Percentiles rank a stretch among this genome's conserved stretches.
Conservation (phyloP, 2,113 vertebrate species). For the Labeo rohita region DNA sequence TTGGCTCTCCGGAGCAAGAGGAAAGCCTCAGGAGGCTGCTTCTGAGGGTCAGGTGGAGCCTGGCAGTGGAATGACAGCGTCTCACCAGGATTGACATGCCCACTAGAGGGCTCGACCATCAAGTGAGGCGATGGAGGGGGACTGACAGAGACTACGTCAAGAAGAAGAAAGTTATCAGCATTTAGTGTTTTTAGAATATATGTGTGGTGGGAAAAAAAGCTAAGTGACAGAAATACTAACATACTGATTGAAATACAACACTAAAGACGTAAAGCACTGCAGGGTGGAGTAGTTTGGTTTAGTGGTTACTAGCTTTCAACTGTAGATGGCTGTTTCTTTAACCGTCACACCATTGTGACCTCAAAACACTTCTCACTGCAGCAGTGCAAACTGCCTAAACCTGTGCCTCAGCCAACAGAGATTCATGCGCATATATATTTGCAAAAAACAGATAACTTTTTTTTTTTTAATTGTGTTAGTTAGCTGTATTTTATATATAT, state of each 20-base stretch:
- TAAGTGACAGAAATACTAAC: neutral
- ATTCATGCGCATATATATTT: neutral
- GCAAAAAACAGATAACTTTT: no score
- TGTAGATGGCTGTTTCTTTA: slow-evolving; percentile 19
- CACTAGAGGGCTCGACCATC: slow-evolving; percentile 29
- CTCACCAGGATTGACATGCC: slow-evolving; percentile 32
- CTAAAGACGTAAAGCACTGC: neutral
- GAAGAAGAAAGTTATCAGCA: neutral
- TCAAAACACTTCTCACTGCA: neutral
- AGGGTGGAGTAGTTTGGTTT: slow-evolving; percentile 24
- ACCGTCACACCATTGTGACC: slow-evolving; percentile 23
- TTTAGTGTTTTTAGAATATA: neutral
- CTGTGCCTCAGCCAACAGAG: neutral
- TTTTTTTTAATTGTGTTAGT: no score
- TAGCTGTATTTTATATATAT: no score
- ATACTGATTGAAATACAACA: slow-evolving; percentile 12
- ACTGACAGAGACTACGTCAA: neutral
- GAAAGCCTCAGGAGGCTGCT: neutral
- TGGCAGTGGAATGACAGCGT: slow-evolving; percentile 42
- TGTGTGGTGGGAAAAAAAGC: neutral
- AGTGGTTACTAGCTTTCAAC: slow-evolving; percentile 13
- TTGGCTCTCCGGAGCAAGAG: slow-evolving; percentile 27
- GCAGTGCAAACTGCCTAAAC: neutral
- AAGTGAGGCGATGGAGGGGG: slow-evolving; percentile 35
- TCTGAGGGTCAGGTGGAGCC: slow-evolving; percentile 6